Evolutionary conservation across 2,113 vertebrate genomes (phyloP), one percentile per base, ranked within the genome.

Genomic region (Terrapene triunguis): DNA sequence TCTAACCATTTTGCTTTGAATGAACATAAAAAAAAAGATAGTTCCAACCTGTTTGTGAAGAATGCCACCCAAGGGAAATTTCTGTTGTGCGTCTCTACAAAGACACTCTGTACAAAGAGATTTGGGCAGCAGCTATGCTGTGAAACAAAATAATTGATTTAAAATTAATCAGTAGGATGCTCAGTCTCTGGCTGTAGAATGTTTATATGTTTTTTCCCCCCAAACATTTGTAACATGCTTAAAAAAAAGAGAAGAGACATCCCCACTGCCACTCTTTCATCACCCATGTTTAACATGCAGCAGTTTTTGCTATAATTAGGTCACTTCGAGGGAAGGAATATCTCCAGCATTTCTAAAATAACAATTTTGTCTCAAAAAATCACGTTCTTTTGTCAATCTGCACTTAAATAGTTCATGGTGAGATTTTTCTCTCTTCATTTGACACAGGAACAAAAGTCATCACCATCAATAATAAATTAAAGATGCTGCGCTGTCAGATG

Each of bases 51-150:
- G 98, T 95, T 99, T 72, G 99, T 99, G 98, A 99, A 99, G 98
- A 99, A 99, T 5, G 99, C 99, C 62, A 99, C 96, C 95, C 99
- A 89, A 1, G 99, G 99, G 95, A 99, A 99, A 93, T 96, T 98
- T 54, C 98, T 98, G 97, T 99, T 98, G 74, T 99, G 99, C 42
- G 98, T 99, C 98, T 99, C 99, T 25, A 99, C 98, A 98, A 99
- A 99, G 84, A 99, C 99, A 5, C 99, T 99, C 97, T 99, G 99
- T 48, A 99, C 97, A 95, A 99, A 99, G 47, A 99, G 99, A 98
- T 99, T 99, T 1, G 99, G 99, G 80, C 97, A 98, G 94, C 99
- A 99, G 97, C 99, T 99, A 97, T 99, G 99, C 99, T 99, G 98
- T 97, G 92, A 88, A 97, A 97, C 51, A 97, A 90, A 93, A 89